Base-by-base conservation (phyloP, 2,797 vertebrate species). In the Babyrousa celebensis region DNA sequence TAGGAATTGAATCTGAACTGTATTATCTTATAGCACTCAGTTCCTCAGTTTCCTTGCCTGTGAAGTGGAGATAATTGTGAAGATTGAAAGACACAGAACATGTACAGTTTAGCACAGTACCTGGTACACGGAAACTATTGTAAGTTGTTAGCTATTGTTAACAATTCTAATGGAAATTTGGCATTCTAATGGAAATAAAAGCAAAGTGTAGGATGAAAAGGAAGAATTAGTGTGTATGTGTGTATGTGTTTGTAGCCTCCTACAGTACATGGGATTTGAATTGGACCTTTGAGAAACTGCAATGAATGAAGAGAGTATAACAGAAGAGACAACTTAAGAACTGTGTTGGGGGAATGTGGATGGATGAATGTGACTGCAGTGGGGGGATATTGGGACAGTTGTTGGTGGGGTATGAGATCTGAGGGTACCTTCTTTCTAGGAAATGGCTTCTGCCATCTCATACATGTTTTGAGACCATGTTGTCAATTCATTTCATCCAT, bases 161-260 rank as follows among this genome's bases (percentile, higher is more conserved):
- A 67, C 32, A 32, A 6, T 78, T 95, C 54, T 94, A 32, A 71
- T 85, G 65, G 65, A 89, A 92, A 91, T 67, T 78, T 29, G 12
- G 54, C 29, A 6, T 78, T 95, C 54, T 94, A 40, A 65, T 85
- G 65, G 65, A 89, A 92, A 91, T 67, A 63, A 86, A 95, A 62
- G 56, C 27, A 87, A 78, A 83, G 27, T 84, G 23, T 7, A 71
- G 56, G 25, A 78, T 1, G 5, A 48, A 48, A 87, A 48, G 80
- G 48, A 43, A 89, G 40, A 77, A 63, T 84, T n/a, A 25, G 27
- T 54, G 5, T 65, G 15, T 75, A 25, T 65, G 58, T 54, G 14
- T 75, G 48, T 40, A 8, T 65, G 12, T 63, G 36, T 54, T 9
- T 48, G 25, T 77, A 15, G 10, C 15, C 10, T 62, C 52, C 15